Percentiles rank a stretch among this genome's conserved stretches.
Evolutionary conservation across 2,797 vertebrate species (phyloP).

Genomic region (Sebastes ruberrimus): DNA sequence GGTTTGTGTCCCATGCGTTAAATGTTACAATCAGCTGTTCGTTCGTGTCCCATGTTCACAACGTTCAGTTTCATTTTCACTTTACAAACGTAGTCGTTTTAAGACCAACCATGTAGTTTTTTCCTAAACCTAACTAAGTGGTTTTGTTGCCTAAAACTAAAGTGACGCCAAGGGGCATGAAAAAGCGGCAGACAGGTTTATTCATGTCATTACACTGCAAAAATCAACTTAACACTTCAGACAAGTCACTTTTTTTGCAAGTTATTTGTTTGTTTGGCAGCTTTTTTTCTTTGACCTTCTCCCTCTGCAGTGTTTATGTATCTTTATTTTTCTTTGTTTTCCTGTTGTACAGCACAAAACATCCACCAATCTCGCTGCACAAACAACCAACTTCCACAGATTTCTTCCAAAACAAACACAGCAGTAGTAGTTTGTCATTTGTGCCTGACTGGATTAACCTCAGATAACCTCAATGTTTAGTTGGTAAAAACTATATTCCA

Average conservation of each 20-base stretch:
- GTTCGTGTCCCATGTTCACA: no score
- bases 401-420: not conserved
- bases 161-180: no score
- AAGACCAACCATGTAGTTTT: no score
- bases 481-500: not conserved
- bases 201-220: not conserved
- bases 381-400: not conserved
- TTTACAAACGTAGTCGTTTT: no score
- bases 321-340: not conserved
- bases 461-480: not conserved
- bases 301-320: not conserved
- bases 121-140: no score
- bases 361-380: not conserved
- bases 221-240: not conserved
- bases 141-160: no score
- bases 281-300: conserved; percentile 6
- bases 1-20: no score
- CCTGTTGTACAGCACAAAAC: not conserved
- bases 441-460: conserved; percentile 11
- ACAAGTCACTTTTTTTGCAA: no score
- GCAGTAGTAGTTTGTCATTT: not conserved
- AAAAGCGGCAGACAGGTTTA: not conserved
- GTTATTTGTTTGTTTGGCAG: not conserved
- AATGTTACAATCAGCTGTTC: no score
- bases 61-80: no score